Conservation (phyloP, 2,888 invertebrate species). For the Cetonia aurata region DNA sequence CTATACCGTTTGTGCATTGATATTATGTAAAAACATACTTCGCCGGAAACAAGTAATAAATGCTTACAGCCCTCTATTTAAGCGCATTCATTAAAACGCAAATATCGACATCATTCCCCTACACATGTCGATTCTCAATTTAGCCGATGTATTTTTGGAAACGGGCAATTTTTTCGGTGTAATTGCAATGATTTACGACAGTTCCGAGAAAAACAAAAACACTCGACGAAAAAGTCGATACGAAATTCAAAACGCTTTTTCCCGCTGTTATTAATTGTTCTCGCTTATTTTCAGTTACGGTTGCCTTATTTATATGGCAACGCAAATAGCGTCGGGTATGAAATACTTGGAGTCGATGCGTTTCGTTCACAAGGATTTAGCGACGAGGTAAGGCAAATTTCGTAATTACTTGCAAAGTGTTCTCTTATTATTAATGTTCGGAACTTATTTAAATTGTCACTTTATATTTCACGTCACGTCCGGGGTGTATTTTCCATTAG, state of each 20-base stretch:
- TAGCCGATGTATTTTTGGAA: constrained; percentile 35
- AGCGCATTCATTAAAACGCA: constrained; percentile 33
- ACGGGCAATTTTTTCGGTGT: constrained; percentile 32
- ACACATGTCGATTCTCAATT: constrained; percentile 39
- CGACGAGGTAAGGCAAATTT: constrained; percentile 74
- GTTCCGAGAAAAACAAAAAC: constrained; percentile 12
- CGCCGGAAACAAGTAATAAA: constrained; percentile 22
- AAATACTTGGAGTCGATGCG: constrained; percentile 88
- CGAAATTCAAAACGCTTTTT: constrained; percentile 40
- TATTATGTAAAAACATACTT: constrained; percentile 9
- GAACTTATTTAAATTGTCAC: constrained; percentile 53
- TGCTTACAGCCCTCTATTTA: constrained; percentile 22
- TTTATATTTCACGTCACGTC: constrained; percentile 56
- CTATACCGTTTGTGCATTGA: too few relatives aligned
- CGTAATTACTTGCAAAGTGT: constrained; percentile 52
- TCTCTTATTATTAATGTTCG: constrained; percentile 46
- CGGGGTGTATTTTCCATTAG: constrained; percentile 54
- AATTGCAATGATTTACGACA: constrained; percentile 37
- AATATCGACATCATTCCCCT: constrained; percentile 35
- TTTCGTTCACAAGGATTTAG: constrained; percentile 89
- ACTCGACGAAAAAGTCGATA: constrained; percentile 28
- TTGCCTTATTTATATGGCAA: constrained; percentile 87
- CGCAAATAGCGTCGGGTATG: constrained; percentile 91
- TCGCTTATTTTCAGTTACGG: constrained; percentile 76
- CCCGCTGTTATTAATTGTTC: constrained; percentile 44